A percentile compares a stretch with the other conserved stretches of the same genome.
These are phyloP conservation scores for Notechis scutatus DNA, from an alignment of 2,113 vertebrate genomes.

Conservation along the genomic window DNA sequence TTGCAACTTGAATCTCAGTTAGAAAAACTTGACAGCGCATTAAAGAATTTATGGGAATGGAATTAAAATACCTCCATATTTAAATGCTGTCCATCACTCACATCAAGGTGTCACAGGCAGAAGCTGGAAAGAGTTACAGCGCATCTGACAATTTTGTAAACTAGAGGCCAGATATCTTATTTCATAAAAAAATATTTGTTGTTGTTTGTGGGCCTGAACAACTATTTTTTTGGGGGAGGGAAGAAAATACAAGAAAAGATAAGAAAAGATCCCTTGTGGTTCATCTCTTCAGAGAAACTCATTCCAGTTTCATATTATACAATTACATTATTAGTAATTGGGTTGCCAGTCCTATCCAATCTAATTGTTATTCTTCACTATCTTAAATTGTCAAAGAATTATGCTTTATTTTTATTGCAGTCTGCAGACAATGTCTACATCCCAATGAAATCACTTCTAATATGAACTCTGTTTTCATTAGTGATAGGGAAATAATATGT, in stretches of 20 bases:
- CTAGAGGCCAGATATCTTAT: background rate
- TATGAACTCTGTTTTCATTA: background rate
- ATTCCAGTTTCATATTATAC: background rate
- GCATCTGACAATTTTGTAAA: background rate
- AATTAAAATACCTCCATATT: background rate
- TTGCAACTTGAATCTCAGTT: background rate
- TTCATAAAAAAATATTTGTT: background rate
- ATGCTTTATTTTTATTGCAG: background rate
- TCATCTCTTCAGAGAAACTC: background rate
- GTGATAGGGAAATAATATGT: background rate
- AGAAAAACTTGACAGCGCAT: background rate
- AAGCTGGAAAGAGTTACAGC: background rate
- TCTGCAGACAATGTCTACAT: background rate
- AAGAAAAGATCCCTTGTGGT: too few species aligned
- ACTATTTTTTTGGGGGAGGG: background rate
- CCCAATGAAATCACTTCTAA: background rate
- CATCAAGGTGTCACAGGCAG: background rate
- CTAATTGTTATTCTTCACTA: background rate
- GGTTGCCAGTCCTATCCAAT: background rate
- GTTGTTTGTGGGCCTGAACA: background rate
- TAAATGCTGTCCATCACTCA: background rate
- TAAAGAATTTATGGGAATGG: constrained; percentile 4
- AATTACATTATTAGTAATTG: background rate
- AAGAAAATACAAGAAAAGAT: background rate
- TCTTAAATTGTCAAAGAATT: background rate